phyloP scores from a whole-genome alignment of 35 echinoderm and acorn worm genomes.

The Lytechinus pictus region DNA sequence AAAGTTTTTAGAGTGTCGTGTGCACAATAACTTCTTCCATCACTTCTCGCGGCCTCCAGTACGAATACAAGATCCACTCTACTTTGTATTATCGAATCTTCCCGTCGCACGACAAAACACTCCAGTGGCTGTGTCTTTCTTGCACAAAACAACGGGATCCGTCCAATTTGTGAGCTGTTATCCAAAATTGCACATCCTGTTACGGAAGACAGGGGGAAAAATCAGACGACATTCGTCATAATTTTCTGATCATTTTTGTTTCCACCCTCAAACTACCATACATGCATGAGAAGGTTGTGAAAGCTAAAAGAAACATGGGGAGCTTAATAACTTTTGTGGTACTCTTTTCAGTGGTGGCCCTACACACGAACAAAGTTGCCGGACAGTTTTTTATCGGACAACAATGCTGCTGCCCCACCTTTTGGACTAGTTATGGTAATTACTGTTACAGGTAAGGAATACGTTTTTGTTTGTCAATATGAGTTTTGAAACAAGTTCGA shows the following conservation, averaged over 20 bases:
- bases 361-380: conserved; percentile 19
- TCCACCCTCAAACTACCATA: not conserved
- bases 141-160: not conserved
- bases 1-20: not conserved
- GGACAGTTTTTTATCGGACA: conserved; percentile 39
- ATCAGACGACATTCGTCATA: not conserved
- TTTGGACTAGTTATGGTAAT: conserved; percentile 41
- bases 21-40: not conserved
- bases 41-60: not conserved
- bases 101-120: not conserved
- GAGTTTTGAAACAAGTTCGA: too few relatives aligned
- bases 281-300: not conserved
- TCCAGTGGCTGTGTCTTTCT: not conserved
- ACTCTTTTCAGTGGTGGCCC: not conserved
- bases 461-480: not conserved
- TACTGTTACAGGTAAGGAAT: conserved; percentile 30
- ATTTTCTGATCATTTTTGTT: not conserved
- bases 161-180: not conserved
- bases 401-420: conserved; percentile 36
- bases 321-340: not conserved
- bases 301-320: not conserved
- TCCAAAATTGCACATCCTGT: not conserved
- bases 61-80: not conserved
- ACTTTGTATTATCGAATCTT: too few relatives aligned
- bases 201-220: not conserved